These are phyloP conservation scores for Tholera decimalis DNA, from an alignment of 2,888 invertebrate genomes.

Conservation along the genomic window DNA sequence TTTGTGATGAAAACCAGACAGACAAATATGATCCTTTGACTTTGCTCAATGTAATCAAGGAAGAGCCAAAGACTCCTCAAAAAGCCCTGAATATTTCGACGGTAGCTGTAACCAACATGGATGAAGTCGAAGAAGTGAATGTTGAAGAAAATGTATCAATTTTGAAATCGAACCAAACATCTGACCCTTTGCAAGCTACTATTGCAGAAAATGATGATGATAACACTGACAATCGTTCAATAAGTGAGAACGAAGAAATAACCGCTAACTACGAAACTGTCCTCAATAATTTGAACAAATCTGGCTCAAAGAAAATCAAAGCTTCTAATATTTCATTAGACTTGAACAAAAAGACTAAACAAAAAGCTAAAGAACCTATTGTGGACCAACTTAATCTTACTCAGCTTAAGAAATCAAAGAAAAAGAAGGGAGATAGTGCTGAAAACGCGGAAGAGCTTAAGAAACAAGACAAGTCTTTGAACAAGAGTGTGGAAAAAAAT, in stretches of 20 bases:
- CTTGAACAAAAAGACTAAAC: constrained; percentile 74
- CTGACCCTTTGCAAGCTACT: constrained; percentile 79
- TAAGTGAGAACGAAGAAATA: constrained; percentile 83
- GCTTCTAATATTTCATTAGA: constrained; percentile 78
- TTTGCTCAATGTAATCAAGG: constrained; percentile 71
- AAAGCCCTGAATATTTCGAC: constrained; percentile 75
- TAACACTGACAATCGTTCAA: constrained; percentile 65
- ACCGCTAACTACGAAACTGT: constrained; percentile 82
- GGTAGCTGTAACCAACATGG: constrained; percentile 71
- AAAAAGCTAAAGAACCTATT: constrained; percentile 73
- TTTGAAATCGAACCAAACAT: constrained; percentile 71
- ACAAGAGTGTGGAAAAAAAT: constrained; percentile 31
- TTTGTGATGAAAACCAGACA: constrained; percentile 67
- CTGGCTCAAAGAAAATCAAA: constrained; percentile 71
- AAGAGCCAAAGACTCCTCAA: constrained; percentile 81
- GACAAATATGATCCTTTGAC: constrained; percentile 78
- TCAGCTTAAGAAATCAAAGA: constrained; percentile 72
- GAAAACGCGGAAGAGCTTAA: constrained; percentile 33
- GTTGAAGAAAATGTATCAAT: constrained; percentile 74
- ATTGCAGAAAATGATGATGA: constrained; percentile 53
- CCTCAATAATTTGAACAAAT: constrained; percentile 77
- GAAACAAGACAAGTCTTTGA: constrained; percentile 50
- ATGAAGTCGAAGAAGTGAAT: constrained; percentile 76
- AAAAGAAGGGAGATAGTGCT: constrained; percentile 51
- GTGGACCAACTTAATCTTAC: constrained; percentile 85